These are phyloP conservation scores for Dicranocentrus wangi DNA, from an alignment of 2,888 invertebrate genomes.

Conservation along the genomic window DNA sequence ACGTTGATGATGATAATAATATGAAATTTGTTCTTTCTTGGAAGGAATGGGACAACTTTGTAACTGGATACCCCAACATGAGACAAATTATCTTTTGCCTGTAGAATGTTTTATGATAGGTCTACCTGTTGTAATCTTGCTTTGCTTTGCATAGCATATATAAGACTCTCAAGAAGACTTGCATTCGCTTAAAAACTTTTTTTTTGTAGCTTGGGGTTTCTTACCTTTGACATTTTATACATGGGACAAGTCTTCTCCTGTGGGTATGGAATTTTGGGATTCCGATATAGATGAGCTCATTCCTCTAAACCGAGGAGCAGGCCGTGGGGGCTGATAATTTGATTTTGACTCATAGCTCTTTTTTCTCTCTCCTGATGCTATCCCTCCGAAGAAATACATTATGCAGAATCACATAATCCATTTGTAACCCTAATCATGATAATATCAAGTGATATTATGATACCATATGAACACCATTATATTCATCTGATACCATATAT, in stretches of 20 bases:
- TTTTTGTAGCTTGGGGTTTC: no score
- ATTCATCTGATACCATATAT: not conserved
- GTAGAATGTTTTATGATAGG: conserved; percentile 54
- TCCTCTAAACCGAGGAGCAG: not conserved
- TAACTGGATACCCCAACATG: conserved; percentile 62
- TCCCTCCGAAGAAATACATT: not conserved
- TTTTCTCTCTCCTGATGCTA: no score
- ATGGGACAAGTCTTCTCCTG: not conserved
- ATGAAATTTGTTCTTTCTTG: conserved; percentile 52
- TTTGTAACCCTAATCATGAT: conserved; percentile 29
- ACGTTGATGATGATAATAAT: conserved; percentile 62
- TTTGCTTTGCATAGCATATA: conserved; percentile 10
- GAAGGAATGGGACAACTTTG: conserved; percentile 62
- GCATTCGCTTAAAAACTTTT: no score
- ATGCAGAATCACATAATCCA: conserved; percentile 10
- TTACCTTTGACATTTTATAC: conserved; percentile 3
- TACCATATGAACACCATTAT: conserved; percentile 12
- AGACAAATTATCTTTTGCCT: conserved; percentile 62
- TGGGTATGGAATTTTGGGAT: not conserved
- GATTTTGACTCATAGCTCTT: conserved; percentile 7
- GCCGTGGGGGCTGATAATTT: conserved; percentile 9
- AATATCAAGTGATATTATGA: conserved; percentile 9
- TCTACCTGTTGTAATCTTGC: conserved; percentile 49
- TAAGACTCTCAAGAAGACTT: not conserved
- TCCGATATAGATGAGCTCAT: not conserved